Evolutionary conservation across 2,113 vertebrate genomes (phyloP), one percentile per base, ranked within the genome.

Genomic region (Actinemys pallida): DNA sequence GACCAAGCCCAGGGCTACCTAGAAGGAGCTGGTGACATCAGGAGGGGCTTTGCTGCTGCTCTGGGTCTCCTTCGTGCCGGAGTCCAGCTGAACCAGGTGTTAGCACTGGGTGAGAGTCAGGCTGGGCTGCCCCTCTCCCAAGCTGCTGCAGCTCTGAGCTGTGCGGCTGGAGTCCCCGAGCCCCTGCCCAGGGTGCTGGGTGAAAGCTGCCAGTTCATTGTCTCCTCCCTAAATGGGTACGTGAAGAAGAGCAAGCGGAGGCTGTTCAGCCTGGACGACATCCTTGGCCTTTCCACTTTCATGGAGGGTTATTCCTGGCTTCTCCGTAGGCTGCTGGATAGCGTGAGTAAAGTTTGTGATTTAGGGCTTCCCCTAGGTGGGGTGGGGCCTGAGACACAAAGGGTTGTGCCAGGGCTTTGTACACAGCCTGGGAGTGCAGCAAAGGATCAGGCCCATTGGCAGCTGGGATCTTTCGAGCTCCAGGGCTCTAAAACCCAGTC

Each of bases 211-310:
- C 98, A 98, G 88, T 97, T 99, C 16, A 57, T 99, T 24, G 25
- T 98, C 56, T 98, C 96, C 92, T 97, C 96, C 59, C 96, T 99
- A 0, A 87, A 98, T 1, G 94, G 95, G 65, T 13, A 14, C 1
- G 0, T 0, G 0, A 79, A 29, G 49, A 89, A 59, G 27, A 80
- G 90, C 45, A 62, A 65, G 84, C 86, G 84, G 91, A 94, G 22
- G 45, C 69, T 96, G 39, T 97, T 95, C 1, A 39, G 92, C 20
- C 16, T 24, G 9, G 81, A 97, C 5, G 96, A 97, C 1, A 83
- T 99, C 4, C 96, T 99, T 20, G 47, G 97, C 50, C 96, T 98
- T 87, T 98, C 98, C 57, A 96, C 97, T 35, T 99, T 99, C 95
- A 97, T 98, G 27, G 86, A 98, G 87, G 97, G 97, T 20, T 98